Base-by-base conservation (phyloP, 2,113 vertebrate genomes). In the Sminthopsis crassicaudata region DNA sequence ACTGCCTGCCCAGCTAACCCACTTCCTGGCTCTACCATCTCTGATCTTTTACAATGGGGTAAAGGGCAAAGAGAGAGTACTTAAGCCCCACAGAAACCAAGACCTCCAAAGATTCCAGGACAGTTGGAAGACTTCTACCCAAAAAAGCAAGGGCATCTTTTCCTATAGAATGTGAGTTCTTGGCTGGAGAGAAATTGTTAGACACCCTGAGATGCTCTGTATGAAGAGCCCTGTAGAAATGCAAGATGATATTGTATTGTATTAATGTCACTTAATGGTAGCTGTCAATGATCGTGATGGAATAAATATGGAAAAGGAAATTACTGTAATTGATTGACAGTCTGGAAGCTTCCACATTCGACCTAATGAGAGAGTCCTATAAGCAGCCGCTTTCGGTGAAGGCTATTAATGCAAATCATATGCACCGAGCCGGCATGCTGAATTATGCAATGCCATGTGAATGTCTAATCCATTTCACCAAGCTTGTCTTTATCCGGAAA, bases 271-370 rank as follows among this genome's bases (percentile, higher is more conserved):
- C 96, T 98, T 99, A 98, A 99, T 98, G 98, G 98, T 98, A 98
- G 98, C 98, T 98, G 98, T 99, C 98, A 99, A 98, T 98, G 98
- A 98, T 97, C 0, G 60, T 98, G 98, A 98, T 98, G 98, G 98
- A 98, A 98, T 99, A 99, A 99, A 99, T 98, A 98, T 98, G 98
- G 98, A 98, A 98, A 98, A 98, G 97, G 98, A 99, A 99, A 98
- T 99, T 98, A 98, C 98, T 98, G 94, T 98, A 99, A 98, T 98
- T 99, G 98, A 99, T 98, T 99, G 98, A 98, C 98, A 99, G 98
- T 98, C 98, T 98, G 97, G 98, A 99, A 98, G 96, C 98, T 98
- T 98, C 98, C 96, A 98, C 97, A 97, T 98, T 97, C 26, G 90
- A 98, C 98, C 97, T 99, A 99, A 99, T 98, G 98, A 99, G 98